phyloP scores from a whole-genome alignment of 2,888 invertebrate genomes.

The Cinara cedri region DNA sequence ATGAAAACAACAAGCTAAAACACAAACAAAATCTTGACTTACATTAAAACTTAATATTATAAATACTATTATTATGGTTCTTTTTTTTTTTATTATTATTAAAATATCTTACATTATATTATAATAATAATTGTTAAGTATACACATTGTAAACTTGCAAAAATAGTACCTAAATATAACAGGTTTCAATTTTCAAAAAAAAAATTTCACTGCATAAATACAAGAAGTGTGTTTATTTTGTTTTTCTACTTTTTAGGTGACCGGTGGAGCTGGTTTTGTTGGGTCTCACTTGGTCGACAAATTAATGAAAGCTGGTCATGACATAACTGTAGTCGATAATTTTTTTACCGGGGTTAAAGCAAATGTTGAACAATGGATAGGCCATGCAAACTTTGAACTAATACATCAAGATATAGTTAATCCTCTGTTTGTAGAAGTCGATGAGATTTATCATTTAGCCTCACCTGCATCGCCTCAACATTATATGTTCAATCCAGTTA shows the following conservation, averaged over 20 bases:
- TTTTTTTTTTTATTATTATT: too few species aligned
- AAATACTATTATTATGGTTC: too few species aligned
- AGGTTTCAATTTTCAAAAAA: too few species aligned
- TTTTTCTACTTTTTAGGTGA: slow-evolving; percentile 69
- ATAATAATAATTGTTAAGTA: too few species aligned
- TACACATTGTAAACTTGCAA: too few species aligned
- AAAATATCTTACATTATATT: too few species aligned
- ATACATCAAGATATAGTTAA: slow-evolving; percentile 99
- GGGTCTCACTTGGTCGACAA: slow-evolving; percentile 97
- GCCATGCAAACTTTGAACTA: slow-evolving; percentile 97
- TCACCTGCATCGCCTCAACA: slow-evolving; percentile 99
- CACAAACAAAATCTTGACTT: too few species aligned
- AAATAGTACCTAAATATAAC: too few species aligned
- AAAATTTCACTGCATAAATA: too few species aligned
- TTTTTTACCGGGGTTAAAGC: slow-evolving; percentile 97
- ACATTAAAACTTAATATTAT: too few species aligned
- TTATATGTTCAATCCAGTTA: slow-evolving; percentile 99
- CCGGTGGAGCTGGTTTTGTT: slow-evolving; percentile 98
- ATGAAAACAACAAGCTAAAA: too few species aligned
- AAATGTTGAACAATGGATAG: slow-evolving; percentile 98
- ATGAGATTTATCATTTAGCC: slow-evolving; percentile 97
- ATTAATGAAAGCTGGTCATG: slow-evolving; percentile 94
- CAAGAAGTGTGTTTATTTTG: neutral
- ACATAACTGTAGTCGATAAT: slow-evolving; percentile 96
- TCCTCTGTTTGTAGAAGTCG: slow-evolving; percentile 95